These are phyloP conservation scores for Lynx canadensis DNA, from an alignment of 2,113 vertebrate species.

Conservation along the genomic window DNA sequence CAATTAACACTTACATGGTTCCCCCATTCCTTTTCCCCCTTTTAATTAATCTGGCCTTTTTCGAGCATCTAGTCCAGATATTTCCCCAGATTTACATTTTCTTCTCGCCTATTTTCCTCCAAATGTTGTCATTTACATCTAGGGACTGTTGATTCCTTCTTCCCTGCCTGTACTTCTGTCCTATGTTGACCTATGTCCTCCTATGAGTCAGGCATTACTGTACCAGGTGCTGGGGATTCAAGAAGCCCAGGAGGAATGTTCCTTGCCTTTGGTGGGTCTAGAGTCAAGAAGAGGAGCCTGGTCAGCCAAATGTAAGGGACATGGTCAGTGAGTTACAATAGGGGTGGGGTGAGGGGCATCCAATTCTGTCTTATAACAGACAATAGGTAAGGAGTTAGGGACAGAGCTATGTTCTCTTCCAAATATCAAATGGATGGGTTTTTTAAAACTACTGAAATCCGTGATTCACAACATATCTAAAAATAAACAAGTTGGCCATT, in stretches of 20 bases:
- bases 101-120: neutral
- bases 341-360: neutral
- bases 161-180: neutral
- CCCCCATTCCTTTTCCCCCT: neutral
- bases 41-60: slow-evolving; percentile 21
- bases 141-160: neutral
- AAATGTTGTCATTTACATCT: neutral
- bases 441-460: slow-evolving; percentile 11
- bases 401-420: neutral
- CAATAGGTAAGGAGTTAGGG: neutral
- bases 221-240: neutral
- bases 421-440: neutral
- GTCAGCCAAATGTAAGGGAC: neutral
- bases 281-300: neutral
- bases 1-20: neutral
- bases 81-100: neutral
- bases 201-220: neutral
- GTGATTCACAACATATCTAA: slow-evolving; percentile 5
- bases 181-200: neutral
- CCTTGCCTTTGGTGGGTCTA: neutral
- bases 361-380: neutral
- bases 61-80: neutral
- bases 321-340: neutral
- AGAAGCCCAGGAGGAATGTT: neutral
- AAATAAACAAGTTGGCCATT: neutral